phyloP scores from a whole-genome alignment of 2,888 invertebrate genomes.

The Phytoseiulus persimilis region DNA sequence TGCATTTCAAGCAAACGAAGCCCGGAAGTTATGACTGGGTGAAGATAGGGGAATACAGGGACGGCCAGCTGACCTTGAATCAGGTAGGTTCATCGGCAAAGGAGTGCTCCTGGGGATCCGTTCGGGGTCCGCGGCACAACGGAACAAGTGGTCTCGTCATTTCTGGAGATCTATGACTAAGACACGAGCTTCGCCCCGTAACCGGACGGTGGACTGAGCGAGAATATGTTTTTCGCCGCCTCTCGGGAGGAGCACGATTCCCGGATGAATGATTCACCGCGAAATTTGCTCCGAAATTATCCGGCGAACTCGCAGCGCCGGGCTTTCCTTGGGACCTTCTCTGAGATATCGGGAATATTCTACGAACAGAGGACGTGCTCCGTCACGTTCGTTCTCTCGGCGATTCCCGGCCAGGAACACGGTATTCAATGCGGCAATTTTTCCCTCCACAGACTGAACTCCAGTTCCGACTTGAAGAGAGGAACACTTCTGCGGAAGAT shows the following conservation, averaged over 20 bases:
- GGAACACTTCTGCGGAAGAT: constrained; percentile 31
- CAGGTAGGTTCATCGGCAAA: constrained; percentile 53
- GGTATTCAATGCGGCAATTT: no score
- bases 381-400: background rate
- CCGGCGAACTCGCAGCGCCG: no score
- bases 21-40: constrained; percentile 71
- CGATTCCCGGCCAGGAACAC: background rate
- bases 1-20: constrained; percentile 78
- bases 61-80: constrained; percentile 69
- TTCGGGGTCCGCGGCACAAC: background rate
- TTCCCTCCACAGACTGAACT: constrained; percentile 40
- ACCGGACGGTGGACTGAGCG: no score
- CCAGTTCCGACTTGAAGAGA: constrained; percentile 43
- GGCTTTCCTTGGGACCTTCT: no score
- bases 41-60: constrained; percentile 65
- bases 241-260: no score
- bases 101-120: constrained; percentile 56
- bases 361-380: background rate
- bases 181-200: no score
- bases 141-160: no score
- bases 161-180: no score
- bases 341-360: background rate
- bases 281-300: no score
- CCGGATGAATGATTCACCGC: no score
- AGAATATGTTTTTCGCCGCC: no score